phyloP scores from a whole-genome alignment of 2,888 invertebrate genomes.

The Drosophila barbarae region DNA sequence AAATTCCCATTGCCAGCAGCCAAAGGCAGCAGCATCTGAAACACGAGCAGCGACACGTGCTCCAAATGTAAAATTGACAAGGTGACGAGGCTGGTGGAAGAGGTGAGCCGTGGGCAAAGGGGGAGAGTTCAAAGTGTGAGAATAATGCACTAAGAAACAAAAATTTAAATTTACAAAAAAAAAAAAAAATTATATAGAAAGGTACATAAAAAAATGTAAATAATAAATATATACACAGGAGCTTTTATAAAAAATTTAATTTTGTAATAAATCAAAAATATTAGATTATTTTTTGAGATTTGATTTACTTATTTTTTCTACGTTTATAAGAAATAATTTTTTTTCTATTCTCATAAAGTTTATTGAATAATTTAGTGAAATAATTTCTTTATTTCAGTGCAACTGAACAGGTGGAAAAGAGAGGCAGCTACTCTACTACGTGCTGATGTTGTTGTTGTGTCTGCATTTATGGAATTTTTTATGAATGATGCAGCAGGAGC shows the following conservation, averaged over 20 bases:
- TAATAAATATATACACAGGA: no score
- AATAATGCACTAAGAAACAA: not conserved
- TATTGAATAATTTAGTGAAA: no score
- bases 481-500: constrained; percentile 59
- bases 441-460: constrained; percentile 38
- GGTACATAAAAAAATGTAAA: no score
- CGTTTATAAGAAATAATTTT: no score
- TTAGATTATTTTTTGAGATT: no score
- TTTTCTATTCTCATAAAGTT: no score
- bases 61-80: constrained; percentile 43
- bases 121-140: constrained; percentile 30
- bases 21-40: constrained; percentile 27
- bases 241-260: no score
- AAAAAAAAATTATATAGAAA: no score
- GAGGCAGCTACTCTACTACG: constrained; percentile 16
- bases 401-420: constrained; percentile 7
- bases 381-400: not conserved
- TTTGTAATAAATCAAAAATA: no score
- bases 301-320: no score
- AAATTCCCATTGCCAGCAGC: constrained; percentile 27
- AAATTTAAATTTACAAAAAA: no score
- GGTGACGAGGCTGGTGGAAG: constrained; percentile 31
- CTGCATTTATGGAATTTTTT: constrained; percentile 63
- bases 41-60: constrained; percentile 63
- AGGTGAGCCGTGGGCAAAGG: not conserved